Conservation (phyloP, 2,797 vertebrate species). For the Rhinoraja longicauda region DNA sequence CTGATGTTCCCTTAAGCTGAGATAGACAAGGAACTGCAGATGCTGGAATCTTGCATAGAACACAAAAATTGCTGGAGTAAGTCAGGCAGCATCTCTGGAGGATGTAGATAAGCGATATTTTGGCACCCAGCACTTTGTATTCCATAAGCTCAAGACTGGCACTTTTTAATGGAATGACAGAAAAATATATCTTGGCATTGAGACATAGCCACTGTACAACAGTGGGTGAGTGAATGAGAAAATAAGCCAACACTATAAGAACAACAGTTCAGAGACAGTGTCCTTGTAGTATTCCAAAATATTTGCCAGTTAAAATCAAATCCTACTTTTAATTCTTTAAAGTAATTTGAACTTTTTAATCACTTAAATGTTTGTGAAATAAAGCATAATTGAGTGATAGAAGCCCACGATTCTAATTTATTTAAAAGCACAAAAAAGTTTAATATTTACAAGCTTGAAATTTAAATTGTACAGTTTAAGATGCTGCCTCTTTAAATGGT, state of each 20-base stretch:
- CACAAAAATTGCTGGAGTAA: too few species aligned
- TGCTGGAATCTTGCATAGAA: too few species aligned
- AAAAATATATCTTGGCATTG: not conserved
- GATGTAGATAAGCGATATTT: too few species aligned
- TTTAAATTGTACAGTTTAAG: not conserved
- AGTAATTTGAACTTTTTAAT: not conserved
- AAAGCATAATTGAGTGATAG: not conserved
- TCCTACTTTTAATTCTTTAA: too few species aligned
- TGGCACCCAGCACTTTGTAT: too few species aligned
- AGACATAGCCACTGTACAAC: not conserved
- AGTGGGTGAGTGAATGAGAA: not conserved
- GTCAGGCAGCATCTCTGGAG: too few species aligned
- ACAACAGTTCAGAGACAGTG: not conserved
- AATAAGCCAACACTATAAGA: not conserved
- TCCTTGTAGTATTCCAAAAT: not conserved
- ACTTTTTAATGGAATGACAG: not conserved
- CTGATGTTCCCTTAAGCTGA: not conserved
- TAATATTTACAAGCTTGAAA: not conserved
- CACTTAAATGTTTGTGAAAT: slow-evolving; percentile 3
- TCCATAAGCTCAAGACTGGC: not conserved
- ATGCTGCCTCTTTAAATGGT: not conserved
- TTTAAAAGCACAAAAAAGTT: slow-evolving; percentile 16
- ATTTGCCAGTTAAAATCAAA: not conserved
- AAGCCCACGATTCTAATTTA: slow-evolving; percentile 3
- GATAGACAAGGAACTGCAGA: too few species aligned